Evolutionary conservation across 92 coral and sea anemone genomes (phyloP).

Genomic region (Chrysogorgia sp.): DNA sequence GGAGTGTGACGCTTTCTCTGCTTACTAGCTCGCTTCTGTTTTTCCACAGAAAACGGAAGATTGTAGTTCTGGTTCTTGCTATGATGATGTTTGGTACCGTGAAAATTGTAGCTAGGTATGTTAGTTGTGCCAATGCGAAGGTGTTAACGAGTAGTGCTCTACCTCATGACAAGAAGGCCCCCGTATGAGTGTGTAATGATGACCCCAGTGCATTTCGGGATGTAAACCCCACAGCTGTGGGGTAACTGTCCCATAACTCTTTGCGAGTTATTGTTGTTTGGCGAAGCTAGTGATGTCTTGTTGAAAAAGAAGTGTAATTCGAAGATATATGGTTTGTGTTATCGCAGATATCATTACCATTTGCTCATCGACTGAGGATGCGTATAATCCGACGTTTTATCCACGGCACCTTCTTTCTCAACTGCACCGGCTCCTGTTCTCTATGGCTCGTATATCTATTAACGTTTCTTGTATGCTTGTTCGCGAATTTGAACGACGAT

Average conservation of each 20-base stretch:
- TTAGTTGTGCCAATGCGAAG: no score
- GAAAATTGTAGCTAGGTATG: no score
- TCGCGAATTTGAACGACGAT: conserved; percentile 1
- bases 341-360: neutral
- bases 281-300: neutral
- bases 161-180: conserved; percentile 28
- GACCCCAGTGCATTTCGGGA: conserved; percentile 20
- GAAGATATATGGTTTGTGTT: neutral
- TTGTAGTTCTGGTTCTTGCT: no score
- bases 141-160: no score
- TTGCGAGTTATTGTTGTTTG: neutral
- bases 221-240: conserved; percentile 6
- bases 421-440: no score
- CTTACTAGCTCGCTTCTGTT: no score
- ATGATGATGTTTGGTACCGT: no score
- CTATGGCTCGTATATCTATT: neutral
- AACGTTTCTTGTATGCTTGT: conserved; percentile 4
- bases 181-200: conserved; percentile 23
- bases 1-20: no score
- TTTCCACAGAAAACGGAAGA: no score
- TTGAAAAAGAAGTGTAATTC: neutral
- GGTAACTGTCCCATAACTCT: conserved; percentile 18
- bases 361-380: neutral
- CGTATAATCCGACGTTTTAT: neutral
- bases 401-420: conserved; percentile 6